A percentile compares a stretch with the other conserved stretches of the same genome.
phyloP scores from a whole-genome alignment of 2,888 invertebrate species.

The Habrosyne pyritoides region DNA sequence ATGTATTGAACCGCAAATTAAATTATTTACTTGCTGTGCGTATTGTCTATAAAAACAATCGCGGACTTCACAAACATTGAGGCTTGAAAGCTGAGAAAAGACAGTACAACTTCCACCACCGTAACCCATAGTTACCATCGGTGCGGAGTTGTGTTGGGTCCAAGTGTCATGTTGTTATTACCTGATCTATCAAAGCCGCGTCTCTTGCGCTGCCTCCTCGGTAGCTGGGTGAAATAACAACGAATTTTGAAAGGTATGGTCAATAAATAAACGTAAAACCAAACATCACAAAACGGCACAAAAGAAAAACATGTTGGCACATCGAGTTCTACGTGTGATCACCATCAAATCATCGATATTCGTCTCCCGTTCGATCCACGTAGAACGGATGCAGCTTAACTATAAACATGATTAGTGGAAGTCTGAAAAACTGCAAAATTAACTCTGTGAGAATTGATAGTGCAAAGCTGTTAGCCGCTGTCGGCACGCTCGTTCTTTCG shows the following conservation, averaged over 20 bases:
- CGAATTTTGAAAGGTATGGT: slow-evolving; percentile 80
- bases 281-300: slow-evolving; percentile 82
- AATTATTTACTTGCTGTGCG: background rate
- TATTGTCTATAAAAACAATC: slow-evolving; percentile 8
- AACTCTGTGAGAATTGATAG: slow-evolving; percentile 73
- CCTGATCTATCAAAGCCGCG: slow-evolving; percentile 84
- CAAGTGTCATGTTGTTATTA: slow-evolving; percentile 74
- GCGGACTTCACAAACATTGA: slow-evolving; percentile 30
- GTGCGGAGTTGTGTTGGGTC: slow-evolving; percentile 63
- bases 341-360: slow-evolving; percentile 14
- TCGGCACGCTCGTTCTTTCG: slow-evolving; percentile 20
- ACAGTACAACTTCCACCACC: slow-evolving; percentile 45
- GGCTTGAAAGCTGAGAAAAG: slow-evolving; percentile 16
- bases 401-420: slow-evolving; percentile 72
- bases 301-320: slow-evolving; percentile 63
- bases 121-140: slow-evolving; percentile 36
- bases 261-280: slow-evolving; percentile 78
- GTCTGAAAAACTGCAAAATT: slow-evolving; percentile 77
- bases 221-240: slow-evolving; percentile 84
- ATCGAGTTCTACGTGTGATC: slow-evolving; percentile 51
- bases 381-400: slow-evolving; percentile 62
- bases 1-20: background rate
- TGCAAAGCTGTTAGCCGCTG: slow-evolving; percentile 73
- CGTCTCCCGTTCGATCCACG: slow-evolving; percentile 40
- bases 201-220: slow-evolving; percentile 84